phyloP scores from a whole-genome alignment of 2,888 invertebrate species.

The Marasmarcha lunaedactyla region DNA sequence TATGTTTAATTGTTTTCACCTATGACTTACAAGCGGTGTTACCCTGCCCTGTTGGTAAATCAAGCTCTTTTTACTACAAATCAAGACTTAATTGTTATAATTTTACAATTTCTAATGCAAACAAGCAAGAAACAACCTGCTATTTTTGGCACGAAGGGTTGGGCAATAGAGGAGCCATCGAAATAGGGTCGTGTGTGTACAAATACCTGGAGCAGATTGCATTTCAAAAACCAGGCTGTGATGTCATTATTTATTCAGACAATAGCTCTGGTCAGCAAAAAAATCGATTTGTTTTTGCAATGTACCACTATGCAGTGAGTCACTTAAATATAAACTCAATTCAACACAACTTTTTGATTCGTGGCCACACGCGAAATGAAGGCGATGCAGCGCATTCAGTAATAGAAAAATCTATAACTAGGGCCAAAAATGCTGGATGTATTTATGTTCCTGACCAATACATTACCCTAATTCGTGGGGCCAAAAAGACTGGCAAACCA shows the following conservation, averaged over 20 bases:
- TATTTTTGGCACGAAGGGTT: too few species aligned
- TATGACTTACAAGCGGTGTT: constrained; percentile 28
- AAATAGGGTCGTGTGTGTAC: constrained; percentile 17
- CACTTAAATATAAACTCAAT: constrained; percentile 12
- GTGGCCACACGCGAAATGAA: constrained; percentile 12
- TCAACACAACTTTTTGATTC: constrained; percentile 13
- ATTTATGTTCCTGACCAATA: constrained; percentile 9
- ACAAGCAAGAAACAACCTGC: constrained; percentile 14
- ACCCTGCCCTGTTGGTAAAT: constrained; percentile 22
- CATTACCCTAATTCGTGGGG: constrained; percentile 13
- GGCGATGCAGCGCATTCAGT: constrained; percentile 8
- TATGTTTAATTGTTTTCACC: constrained; percentile 15
- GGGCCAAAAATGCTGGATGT: constrained; percentile 8
- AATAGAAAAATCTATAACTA: constrained; percentile 3
- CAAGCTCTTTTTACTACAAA: constrained; percentile 23
- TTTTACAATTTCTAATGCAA: constrained; percentile 13
- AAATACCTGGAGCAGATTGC: constrained; percentile 9
- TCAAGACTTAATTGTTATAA: constrained; percentile 14
- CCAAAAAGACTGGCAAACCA: constrained; percentile 17
- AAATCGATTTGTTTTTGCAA: constrained; percentile 5
- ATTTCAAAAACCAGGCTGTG: constrained; percentile 8
- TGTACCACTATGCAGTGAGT: constrained; percentile 8
- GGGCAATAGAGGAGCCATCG: constrained; percentile 17
- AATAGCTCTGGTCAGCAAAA: constrained; percentile 8
- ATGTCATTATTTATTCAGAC: constrained; percentile 10